Base-by-base conservation (phyloP, 2,797 vertebrate species). In the Alosa sapidissima region DNA sequence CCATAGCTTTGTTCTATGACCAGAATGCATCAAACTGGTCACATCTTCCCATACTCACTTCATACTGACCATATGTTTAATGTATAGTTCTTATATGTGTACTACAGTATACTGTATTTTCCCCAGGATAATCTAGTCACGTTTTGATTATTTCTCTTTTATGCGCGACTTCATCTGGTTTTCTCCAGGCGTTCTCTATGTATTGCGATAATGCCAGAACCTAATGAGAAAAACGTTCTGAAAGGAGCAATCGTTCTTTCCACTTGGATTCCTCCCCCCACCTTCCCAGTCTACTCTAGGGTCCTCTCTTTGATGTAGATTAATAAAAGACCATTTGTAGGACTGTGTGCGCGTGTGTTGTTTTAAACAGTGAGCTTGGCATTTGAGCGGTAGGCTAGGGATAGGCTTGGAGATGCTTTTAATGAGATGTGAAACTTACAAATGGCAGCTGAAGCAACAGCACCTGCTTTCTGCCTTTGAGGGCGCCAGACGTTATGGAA, bases 61-160 rank as follows among this genome's bases (percentile, higher is more conserved):
- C 60, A 14, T 33, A 36, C 9, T 68, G 28, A 9, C 62, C 62
- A 68, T 33, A 68, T 36, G 28, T 36, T 36, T 33, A 36, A 68
- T 3, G 54, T 68, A 33, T 21, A 36, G 8, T 68, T 68, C 1
- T 33, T 36, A 13, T 33, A 68, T 68, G 3, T 68, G 7, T 36
- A 6, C 62, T 68, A n/a, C n/a, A n/a, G n/a, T n/a, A 9, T 36
- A 33, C 62, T 68, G 24, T 36, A 14, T 28, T 68, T 33, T 8
- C 28, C 28, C 28, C 9, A 36, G 62, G 24, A 2, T 36, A 24
- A 16, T 33, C 6, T 33, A 51, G 45, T 33, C 83, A 55, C 33
- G 51, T 78, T 72, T 72, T 4, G 14, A 84, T 68, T 33, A 36
- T 68, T 68, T 68, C 28, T 68, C 62, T 68, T 68, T 36, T 68